Evolutionary conservation across 2,888 invertebrate species (phyloP), one percentile per base, ranked within the genome.

Genomic region (Acleris cristana): DNA sequence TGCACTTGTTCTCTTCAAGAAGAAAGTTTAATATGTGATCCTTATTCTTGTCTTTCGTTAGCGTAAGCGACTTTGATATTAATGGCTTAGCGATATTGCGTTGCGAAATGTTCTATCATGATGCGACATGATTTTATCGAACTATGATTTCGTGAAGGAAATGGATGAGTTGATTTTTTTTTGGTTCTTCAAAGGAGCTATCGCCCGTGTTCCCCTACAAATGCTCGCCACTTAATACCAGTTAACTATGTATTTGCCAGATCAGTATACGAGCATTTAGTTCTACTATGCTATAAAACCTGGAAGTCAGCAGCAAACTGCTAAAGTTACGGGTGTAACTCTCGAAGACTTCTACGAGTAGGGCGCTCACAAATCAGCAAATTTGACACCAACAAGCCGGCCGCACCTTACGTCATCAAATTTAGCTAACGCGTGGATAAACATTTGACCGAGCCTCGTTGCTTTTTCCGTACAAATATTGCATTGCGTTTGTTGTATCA

Each of bases 331-430:
- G 75, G 72, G 77, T 78, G 81, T 78, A 81, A 78, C 78, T 81
- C 80, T 83, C 74, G 78, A 71, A 67, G 67, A 67, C 62, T 67
- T 60, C 49, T 40, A 26, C 26, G 26, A 26, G 26, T 26, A 83
- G 80, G 78, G 79, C 81, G 78, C 78, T 80, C 83, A 79, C 86
- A 87, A 88, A 90, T 88, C 88, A 89, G 88, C 88, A 85, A 71
- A 80, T 86, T 87, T 83, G 85, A 84, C 84, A 85, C 88, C 86
- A 84, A 87, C 87, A 82, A 82, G 77, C 73, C 73, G 75, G 87
- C 88, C 89, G 80, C 90, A 81, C 89, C 91, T 83, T 88, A 84
- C 89, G 89, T 89, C 89, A 92, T 90, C 91, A 91, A 92, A 91
- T 92, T 92, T 91, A 88, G 90, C 89, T 92, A 91, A 92, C 90